Evolutionary conservation across 2,113 vertebrate species (phyloP), one percentile per base, ranked within the genome.

Genomic region (Pomatorhinus ruficollis): DNA sequence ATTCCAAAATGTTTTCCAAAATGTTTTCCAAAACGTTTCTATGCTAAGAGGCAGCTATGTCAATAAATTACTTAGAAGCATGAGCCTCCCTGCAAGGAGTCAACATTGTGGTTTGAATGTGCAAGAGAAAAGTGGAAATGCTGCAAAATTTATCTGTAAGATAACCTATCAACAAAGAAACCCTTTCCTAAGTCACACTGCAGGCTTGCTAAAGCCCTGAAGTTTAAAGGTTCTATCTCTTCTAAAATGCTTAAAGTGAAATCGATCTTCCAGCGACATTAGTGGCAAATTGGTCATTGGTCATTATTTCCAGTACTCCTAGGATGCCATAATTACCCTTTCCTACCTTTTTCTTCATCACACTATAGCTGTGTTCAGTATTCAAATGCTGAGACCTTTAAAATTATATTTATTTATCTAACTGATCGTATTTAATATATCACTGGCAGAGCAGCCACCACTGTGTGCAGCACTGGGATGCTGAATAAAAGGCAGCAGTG

Each of bases 401-500:
- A 17, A 83, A 86, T 80, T 17, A 22, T 54, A 33, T 90, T 88
- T 94, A 69, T 88, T 90, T 88, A 30, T 90, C 66, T 54, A 54
- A 53, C 18, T 45, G 63, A 35, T 42, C 47, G 59, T 42, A 47
- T 88, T 63, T 77, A 69, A 88, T 40, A 14, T 80, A 53, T 61
- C 83, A 66, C 59, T 92, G 76, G 47, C 78, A 47, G 9, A 66
- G 86, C 68, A 90, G 90, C 54, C 89, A 89, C 54, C 54, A 6
- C 88, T 39, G 3, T 3, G 28, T 61, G 60, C 42, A 63, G 85
- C 30, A 40, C 8, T 72, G 45, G 31, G 85, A 92, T 49, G 82
- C 53, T 45, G 59, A 96, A 95, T 93, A 77, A 92, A 95, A 93
- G 82, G 71, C 90, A 69, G 28, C 53, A 79, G 78, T 12, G 88